Evolutionary conservation across 2,888 invertebrate species (phyloP).

Genomic region (Meandrusa payeni): DNA sequence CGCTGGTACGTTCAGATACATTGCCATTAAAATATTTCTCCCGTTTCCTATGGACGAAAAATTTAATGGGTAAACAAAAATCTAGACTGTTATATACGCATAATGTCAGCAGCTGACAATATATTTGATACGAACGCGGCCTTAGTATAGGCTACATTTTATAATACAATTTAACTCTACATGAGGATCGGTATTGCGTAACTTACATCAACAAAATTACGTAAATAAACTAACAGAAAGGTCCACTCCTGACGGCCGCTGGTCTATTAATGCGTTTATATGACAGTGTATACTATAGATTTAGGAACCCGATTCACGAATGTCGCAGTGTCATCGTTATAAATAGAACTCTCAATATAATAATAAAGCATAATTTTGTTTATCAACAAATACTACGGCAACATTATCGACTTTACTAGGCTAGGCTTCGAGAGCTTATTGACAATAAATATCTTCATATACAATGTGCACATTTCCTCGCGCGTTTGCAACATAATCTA

Average conservation of each 20-base stretch:
- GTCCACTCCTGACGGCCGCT: constrained; percentile 45
- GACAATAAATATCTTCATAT: constrained; percentile 54
- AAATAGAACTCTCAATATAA: constrained; percentile 66
- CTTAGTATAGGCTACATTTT: constrained; percentile 61
- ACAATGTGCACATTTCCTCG: constrained; percentile 68
- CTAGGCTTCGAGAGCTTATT: constrained; percentile 57
- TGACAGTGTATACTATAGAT: constrained; percentile 30
- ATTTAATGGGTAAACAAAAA: no score
- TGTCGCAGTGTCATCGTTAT: constrained; percentile 54
- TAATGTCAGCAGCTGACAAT: no score
- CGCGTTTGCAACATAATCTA: constrained; percentile 40
- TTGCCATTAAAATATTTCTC: no score
- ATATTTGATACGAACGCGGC: no score
- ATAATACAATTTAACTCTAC: constrained; percentile 66
- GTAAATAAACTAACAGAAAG: constrained; percentile 51
- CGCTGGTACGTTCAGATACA: no score
- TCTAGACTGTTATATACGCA: no score
- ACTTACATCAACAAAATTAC: constrained; percentile 56
- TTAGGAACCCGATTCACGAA: constrained; percentile 59
- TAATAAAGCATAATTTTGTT: constrained; percentile 71
- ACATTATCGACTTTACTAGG: constrained; percentile 61
- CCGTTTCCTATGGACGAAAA: no score
- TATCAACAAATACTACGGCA: constrained; percentile 70
- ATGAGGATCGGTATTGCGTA: constrained; percentile 59
- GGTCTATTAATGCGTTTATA: constrained; percentile 29